Conservation (phyloP, 1,140 invertebrate genomes). For the Anthonomus grandis region DNA sequence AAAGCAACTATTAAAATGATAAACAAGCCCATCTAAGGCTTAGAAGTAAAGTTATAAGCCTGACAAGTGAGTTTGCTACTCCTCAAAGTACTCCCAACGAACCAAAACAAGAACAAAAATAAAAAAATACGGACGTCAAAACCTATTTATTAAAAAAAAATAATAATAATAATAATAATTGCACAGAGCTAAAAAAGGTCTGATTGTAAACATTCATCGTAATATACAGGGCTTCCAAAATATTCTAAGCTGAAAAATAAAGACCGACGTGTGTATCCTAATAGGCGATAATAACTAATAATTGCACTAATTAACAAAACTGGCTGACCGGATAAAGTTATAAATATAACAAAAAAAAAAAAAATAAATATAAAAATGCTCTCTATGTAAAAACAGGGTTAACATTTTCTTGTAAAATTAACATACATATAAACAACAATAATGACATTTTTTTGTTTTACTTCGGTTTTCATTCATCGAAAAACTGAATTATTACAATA, state of each 20-base stretch:
- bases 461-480: not conserved
- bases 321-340: constrained; percentile 3
- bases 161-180: too few species aligned
- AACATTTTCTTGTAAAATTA: constrained; percentile 32
- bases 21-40: too few species aligned
- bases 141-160: too few species aligned
- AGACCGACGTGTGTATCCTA: not conserved
- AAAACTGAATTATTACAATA: not conserved
- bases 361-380: constrained; percentile 40
- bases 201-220: not conserved
- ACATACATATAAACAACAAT: constrained; percentile 25
- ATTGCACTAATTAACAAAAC: not conserved
- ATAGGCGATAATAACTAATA: constrained; percentile 6
- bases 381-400: constrained; percentile 36
- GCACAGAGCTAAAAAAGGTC: not conserved
- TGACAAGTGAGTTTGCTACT: too few species aligned
- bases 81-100: too few species aligned
- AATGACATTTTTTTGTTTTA: constrained; percentile 12
- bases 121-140: too few species aligned
- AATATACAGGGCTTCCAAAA: not conserved
- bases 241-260: not conserved
- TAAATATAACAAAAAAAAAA: constrained; percentile 25
- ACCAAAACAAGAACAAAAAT: too few species aligned
- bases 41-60: too few species aligned
- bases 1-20: too few species aligned